A percentile compares a stretch with the other conserved stretches of the same genome.
phyloP scores from a whole-genome alignment of 2,888 invertebrate genomes.

The Alsophila aescularia region DNA sequence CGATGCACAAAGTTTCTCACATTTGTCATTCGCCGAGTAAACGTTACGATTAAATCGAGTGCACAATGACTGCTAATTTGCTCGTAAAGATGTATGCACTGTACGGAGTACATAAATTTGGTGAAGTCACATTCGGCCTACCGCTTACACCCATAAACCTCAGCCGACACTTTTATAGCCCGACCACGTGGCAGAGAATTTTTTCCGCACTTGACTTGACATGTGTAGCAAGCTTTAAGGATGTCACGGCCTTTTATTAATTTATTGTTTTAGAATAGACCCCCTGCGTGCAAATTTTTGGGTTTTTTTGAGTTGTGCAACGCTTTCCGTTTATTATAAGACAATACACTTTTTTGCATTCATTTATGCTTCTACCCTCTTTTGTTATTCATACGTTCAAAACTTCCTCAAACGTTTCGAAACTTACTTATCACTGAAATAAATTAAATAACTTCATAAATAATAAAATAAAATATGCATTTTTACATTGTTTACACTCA shows the following conservation, averaged over 20 bases:
- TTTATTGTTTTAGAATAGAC: conserved; percentile 80
- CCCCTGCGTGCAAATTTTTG: conserved; percentile 44
- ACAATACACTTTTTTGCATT: not conserved
- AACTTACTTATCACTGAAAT: not conserved
- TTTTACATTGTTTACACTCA: conserved; percentile 5
- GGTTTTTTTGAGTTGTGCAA: conserved; percentile 41
- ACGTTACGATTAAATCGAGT: conserved; percentile 74
- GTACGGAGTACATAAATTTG: conserved; percentile 76
- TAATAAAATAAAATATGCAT: conserved; percentile 3
- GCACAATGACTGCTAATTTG: conserved; percentile 84
- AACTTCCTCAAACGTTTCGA: not conserved
- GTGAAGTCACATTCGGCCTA: conserved; percentile 78
- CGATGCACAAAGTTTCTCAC: conserved; percentile 68
- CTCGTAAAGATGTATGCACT: conserved; percentile 82
- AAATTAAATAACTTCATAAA: conserved; percentile 29
- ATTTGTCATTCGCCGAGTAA: conserved; percentile 69
- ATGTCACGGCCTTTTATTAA: conserved; percentile 65
- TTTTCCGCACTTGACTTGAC: conserved; percentile 81
- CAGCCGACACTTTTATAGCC: conserved; percentile 82
- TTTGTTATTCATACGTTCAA: not conserved
- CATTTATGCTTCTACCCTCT: too few relatives aligned
- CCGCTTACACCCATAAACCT: conserved; percentile 83
- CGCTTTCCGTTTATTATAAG: conserved; percentile 18
- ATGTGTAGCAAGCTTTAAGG: conserved; percentile 73
- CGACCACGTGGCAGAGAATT: conserved; percentile 80